Conservation (phyloP, 2,797 vertebrate species). For the Lemur catta region DNA sequence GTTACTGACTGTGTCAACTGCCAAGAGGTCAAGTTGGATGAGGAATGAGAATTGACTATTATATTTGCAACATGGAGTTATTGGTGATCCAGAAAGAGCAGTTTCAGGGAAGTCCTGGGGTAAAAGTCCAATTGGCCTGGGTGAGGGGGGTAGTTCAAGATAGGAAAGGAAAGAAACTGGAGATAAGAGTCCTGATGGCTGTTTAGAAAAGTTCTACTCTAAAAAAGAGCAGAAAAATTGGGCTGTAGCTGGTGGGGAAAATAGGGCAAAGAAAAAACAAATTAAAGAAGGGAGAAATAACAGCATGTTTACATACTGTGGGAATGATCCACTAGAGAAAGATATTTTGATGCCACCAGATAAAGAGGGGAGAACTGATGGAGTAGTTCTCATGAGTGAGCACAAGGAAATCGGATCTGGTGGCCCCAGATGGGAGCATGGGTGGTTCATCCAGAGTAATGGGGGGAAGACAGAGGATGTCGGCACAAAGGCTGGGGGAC, state of each 20-base stretch:
- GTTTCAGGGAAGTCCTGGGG: not conserved
- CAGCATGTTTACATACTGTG: not conserved
- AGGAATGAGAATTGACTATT: not conserved
- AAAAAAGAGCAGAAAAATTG: not conserved
- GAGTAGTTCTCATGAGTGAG: not conserved
- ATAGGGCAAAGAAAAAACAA: not conserved
- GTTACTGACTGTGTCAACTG: not conserved
- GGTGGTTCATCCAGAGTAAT: not conserved
- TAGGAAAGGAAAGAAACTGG: not conserved
- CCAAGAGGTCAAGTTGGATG: not conserved
- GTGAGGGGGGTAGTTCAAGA: not conserved
- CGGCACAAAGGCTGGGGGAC: not conserved
- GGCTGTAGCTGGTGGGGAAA: not conserved
- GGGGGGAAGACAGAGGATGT: not conserved
- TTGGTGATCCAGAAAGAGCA: not conserved
- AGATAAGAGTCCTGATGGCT: not conserved
- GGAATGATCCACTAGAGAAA: not conserved
- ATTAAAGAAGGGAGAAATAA: not conserved
- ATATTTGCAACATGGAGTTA: not conserved
- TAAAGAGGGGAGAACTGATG: not conserved
- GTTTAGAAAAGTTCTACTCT: not conserved
- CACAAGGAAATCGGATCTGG: not conserved
- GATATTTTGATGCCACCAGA: not conserved
- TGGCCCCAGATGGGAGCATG: not conserved
- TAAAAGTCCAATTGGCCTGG: not conserved